Evolutionary conservation across 2,113 vertebrate species (phyloP), one percentile per base, ranked within the genome.

Genomic region (Ardeotis arabs): DNA sequence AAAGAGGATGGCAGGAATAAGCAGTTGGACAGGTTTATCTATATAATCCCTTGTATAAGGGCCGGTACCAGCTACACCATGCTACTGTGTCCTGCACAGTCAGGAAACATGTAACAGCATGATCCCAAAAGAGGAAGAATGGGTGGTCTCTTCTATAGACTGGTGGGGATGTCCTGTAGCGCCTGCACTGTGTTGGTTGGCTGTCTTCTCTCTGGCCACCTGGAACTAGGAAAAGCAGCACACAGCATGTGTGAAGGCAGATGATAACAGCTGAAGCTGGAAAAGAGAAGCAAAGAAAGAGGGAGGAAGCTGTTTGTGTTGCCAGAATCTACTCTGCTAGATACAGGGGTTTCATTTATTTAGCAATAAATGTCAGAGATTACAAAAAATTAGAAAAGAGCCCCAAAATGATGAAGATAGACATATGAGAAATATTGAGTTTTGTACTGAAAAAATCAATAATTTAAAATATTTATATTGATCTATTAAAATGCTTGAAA

Each of bases 241-340:
- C 35, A 59, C 14, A 66, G 47, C 0, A 0, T 45, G 47, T 70
- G 41, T 66, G 77, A 95, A 92, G 68, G 80, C 74, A 90, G 92
- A 92, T 33, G 79, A 84, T 58, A 94, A 93, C 85, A 96, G 90
- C 92, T 78, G 91, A 94, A 93, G 41, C 41, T 89, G 83, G 64
- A 86, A 90, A 86, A 82, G 52, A 82, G 86, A 95, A 91, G 64
- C 56, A 91, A 35, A 91, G 50, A 72, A 84, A 80, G 64, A 53
- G 16, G 60, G 56, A 88, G 50, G 85, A 95, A 92, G 74, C 27
- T 80, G 62, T 53, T 73, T 77, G 39, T 76, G 80, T 47, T 93
- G 70, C 35, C 58, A 84, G 69, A 72, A 91, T 75, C 47, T 93
- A 56, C 25, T 92, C 41, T 41, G 21, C 39, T 84, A 77, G n/a